These are phyloP conservation scores for Zaprionus obscuricornis DNA, from an alignment of 2,888 invertebrate species.

Conservation along the genomic window DNA sequence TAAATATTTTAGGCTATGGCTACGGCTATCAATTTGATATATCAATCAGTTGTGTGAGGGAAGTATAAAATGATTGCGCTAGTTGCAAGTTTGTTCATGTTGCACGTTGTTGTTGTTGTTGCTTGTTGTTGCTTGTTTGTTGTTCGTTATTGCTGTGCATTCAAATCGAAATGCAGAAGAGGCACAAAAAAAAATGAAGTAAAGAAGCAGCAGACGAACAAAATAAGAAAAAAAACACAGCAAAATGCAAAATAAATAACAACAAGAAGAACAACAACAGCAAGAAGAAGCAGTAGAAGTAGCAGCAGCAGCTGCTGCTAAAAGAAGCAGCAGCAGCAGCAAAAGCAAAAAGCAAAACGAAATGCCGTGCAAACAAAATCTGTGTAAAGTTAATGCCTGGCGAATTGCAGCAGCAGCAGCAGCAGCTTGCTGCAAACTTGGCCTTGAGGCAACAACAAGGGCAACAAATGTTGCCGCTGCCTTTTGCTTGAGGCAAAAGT, in stretches of 20 bases:
- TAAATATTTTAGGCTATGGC: conserved; percentile 45
- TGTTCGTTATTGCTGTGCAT: conserved; percentile 48
- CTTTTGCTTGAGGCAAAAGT: neutral
- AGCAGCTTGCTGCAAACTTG: conserved; percentile 21
- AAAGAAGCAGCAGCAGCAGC: conserved; percentile 1
- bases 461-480: neutral
- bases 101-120: neutral
- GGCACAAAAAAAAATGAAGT: no score
- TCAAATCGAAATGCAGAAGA: conserved; percentile 29
- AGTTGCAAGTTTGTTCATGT: conserved; percentile 20
- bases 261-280: neutral
- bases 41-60: conserved; percentile 58
- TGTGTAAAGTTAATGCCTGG: conserved; percentile 20
- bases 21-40: conserved; percentile 71
- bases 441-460: conserved; percentile 44
- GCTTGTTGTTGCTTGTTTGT: conserved; percentile 37
- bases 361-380: no score
- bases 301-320: conserved; percentile 1
- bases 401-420: conserved; percentile 26
- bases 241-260: neutral
- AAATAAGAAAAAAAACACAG: neutral
- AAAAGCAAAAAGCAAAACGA: neutral
- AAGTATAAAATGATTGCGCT: conserved; percentile 56
- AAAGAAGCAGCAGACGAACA: no score
- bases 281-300: conserved; percentile 2